These are phyloP conservation scores for Microplitis manilae DNA, from an alignment of 2,888 invertebrate genomes.

Conservation along the genomic window DNA sequence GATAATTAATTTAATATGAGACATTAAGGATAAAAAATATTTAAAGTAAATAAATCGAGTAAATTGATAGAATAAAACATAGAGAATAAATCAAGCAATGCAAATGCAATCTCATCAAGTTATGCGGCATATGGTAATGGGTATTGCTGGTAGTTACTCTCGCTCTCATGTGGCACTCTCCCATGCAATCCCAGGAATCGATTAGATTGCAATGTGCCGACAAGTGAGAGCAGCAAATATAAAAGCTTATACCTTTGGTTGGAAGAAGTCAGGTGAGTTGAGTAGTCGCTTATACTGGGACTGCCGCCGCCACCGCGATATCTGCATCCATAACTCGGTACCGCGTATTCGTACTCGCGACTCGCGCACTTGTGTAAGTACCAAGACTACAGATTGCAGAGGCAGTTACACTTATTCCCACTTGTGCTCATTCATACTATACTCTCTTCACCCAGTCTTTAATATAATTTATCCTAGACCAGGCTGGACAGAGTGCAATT, in stretches of 20 bases:
- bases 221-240: slow-evolving; percentile 32
- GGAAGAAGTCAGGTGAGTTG: slow-evolving; percentile 18
- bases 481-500: slow-evolving; percentile 43
- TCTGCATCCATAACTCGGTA: background rate
- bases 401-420: background rate
- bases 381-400: background rate
- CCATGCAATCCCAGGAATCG: slow-evolving; percentile 40
- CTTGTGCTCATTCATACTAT: background rate
- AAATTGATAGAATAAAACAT: slow-evolving; percentile 18
- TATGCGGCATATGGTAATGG: slow-evolving; percentile 43
- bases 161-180: slow-evolving; percentile 34
- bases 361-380: too few relatives aligned
- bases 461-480: slow-evolving; percentile 7
- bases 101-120: slow-evolving; percentile 18
- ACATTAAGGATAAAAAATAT: background rate
- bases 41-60: slow-evolving; percentile 15
- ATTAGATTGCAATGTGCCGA: slow-evolving; percentile 42
- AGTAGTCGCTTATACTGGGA: background rate
- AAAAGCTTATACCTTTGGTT: slow-evolving; percentile 16
- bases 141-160: slow-evolving; percentile 33
- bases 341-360: background rate
- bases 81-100: slow-evolving; percentile 28
- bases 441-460: background rate
- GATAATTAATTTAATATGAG: background rate
- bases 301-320: background rate